Conservation (phyloP, 2,797 vertebrate species). For the Rousettus madagascariensis region DNA sequence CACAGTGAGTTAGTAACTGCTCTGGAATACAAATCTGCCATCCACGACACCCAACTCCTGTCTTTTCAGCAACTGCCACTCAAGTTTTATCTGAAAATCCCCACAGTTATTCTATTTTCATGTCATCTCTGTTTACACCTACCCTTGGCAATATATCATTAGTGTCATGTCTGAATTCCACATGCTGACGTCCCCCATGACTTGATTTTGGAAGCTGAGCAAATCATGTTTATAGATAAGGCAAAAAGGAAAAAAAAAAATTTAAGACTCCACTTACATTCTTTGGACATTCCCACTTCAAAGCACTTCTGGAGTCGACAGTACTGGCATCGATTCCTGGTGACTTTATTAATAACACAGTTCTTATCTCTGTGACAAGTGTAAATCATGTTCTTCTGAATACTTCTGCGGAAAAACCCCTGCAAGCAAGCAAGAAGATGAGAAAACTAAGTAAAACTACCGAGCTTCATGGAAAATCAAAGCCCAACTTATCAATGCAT, state of each 20-base stretch:
- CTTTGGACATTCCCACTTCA: conserved; percentile 98
- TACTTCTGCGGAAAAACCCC: conserved; percentile 98
- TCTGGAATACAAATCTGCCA: background rate
- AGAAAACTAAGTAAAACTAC: conserved; percentile 68
- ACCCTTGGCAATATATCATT: background rate
- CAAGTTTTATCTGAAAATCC: conserved; percentile 16
- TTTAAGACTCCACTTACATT: conserved; percentile 90
- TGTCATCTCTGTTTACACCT: background rate
- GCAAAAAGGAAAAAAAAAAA: conserved; percentile 39
- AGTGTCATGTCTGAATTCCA: background rate
- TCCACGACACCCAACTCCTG: background rate
- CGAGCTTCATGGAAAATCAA: conserved; percentile 48
- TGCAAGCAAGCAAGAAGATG: conserved; percentile 83
- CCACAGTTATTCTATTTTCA: background rate
- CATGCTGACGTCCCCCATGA: background rate
- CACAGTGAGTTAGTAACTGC: background rate
- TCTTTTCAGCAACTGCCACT: background rate
- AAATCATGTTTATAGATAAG: conserved; percentile 18
- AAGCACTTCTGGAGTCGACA: conserved; percentile 98
- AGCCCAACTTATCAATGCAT: conserved; percentile 42
- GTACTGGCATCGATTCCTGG: conserved; percentile 99
- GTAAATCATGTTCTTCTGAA: conserved; percentile 99
- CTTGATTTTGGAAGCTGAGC: conserved; percentile 6
- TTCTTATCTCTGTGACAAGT: conserved; percentile 97
- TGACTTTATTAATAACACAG: conserved; percentile 99